Percentiles rank a stretch among this genome's conserved stretches.
phyloP scores from a whole-genome alignment of 2,113 vertebrate genomes.

The Nothoprocta pentlandii region DNA sequence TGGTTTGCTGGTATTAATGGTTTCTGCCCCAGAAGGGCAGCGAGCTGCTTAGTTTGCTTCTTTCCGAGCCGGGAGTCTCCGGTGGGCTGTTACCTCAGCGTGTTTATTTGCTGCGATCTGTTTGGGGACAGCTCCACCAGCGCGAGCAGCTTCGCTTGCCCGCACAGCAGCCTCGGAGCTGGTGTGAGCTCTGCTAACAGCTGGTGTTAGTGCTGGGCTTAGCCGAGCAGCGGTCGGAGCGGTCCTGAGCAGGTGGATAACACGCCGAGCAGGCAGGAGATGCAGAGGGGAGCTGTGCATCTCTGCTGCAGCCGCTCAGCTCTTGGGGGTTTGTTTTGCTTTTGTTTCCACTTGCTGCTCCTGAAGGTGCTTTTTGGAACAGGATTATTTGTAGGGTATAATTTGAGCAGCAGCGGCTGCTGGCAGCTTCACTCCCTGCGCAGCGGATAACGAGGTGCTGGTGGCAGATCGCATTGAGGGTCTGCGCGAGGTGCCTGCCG shows the following conservation, averaged over 20 bases:
- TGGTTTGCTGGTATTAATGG: background rate
- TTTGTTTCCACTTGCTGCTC: background rate
- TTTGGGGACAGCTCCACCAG: background rate
- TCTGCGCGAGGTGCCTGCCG: background rate
- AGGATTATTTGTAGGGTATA: background rate
- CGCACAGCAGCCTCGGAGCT: background rate
- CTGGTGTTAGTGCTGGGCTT: background rate
- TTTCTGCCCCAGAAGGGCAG: conserved; percentile 6
- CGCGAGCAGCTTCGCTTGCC: background rate
- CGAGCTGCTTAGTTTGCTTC: conserved; percentile 20
- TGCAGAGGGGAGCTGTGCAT: background rate
- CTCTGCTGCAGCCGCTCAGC: background rate
- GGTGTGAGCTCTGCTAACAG: no score
- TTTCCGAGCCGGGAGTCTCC: conserved; percentile 12
- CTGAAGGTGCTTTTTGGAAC: background rate
- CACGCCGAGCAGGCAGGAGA: rapidly evolving
- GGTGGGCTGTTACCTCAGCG: conserved; percentile 34
- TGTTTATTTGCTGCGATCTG: conserved; percentile 45
- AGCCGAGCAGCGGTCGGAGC: background rate
- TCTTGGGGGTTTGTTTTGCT: background rate
- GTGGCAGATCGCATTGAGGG: background rate
- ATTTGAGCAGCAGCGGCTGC: background rate
- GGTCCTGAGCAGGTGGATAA: background rate
- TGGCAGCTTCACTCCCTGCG: background rate
- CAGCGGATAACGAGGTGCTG: background rate